Percentiles rank a stretch among this genome's conserved stretches.
These are phyloP conservation scores for Puffinus mauretanicus DNA, from an alignment of 2,113 vertebrate genomes.

Conservation along the genomic window DNA sequence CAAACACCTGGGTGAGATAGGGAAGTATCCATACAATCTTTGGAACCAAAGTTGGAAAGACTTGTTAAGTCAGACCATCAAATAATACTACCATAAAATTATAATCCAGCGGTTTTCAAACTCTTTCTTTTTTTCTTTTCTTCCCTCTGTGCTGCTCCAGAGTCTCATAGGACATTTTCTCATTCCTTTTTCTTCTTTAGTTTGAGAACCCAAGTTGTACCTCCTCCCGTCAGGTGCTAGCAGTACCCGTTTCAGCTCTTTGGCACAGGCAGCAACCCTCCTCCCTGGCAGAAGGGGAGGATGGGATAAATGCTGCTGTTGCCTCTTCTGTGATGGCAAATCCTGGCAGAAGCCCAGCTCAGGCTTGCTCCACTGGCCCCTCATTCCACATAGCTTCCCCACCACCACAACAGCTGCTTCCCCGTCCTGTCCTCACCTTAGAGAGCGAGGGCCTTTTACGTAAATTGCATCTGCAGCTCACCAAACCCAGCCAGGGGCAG, in stretches of 20 bases:
- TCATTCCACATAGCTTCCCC: neutral
- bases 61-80: conserved; percentile 61
- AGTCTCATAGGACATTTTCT: neutral
- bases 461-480: neutral
- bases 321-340: neutral
- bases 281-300: neutral
- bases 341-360: neutral
- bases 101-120: conserved; percentile 52
- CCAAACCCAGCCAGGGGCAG: neutral
- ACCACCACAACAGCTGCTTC: neutral
- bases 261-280: neutral
- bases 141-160: neutral
- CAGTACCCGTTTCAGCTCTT: neutral
- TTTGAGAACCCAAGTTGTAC: neutral
- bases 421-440: neutral
- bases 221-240: neutral
- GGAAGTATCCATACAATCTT: conserved; percentile 60
- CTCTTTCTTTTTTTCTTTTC: neutral
- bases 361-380: neutral
- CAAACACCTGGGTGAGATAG: conserved; percentile 65
- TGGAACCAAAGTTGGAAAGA: conserved; percentile 67
- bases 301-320: neutral
- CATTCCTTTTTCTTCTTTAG: neutral
- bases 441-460: neutral
- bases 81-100: conserved; percentile 57